Percentiles rank a stretch among this genome's conserved stretches.
These are phyloP conservation scores for Epinephelus lanceolatus DNA, from an alignment of 2,113 vertebrate genomes.

Conservation along the genomic window DNA sequence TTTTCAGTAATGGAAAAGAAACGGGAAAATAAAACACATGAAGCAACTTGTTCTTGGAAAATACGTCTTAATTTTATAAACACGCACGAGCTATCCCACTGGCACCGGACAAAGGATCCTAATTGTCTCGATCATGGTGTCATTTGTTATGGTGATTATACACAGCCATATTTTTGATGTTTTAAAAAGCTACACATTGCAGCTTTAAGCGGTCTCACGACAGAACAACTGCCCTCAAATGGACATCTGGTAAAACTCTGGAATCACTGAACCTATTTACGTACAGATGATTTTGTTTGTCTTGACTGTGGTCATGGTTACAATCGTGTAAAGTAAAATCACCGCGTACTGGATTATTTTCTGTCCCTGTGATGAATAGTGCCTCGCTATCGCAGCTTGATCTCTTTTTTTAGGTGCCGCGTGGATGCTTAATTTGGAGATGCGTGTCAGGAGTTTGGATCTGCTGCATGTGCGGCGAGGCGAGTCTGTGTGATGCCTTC, in stretches of 20 bases:
- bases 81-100: background rate
- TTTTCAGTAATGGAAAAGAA: background rate
- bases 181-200: conserved; percentile 33
- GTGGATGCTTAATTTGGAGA: conserved; percentile 42
- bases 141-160: conserved; percentile 48
- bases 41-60: background rate
- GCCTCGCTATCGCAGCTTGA: background rate
- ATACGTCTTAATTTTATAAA: conserved; percentile 5
- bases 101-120: conserved; percentile 1
- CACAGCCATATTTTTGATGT: conserved; percentile 24
- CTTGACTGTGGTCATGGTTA: conserved; percentile 69
- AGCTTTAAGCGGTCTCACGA: conserved; percentile 36
- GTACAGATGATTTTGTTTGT: conserved; percentile 69
- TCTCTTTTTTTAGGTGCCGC: background rate
- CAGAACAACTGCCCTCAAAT: conserved; percentile 50
- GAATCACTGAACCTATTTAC: conserved; percentile 59
- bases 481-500: conserved; percentile 16
- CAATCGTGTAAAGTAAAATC: conserved; percentile 61
- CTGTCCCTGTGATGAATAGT: conserved; percentile 34
- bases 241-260: conserved; percentile 68
- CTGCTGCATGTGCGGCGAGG: conserved; percentile 36
- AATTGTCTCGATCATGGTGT: conserved; percentile 10
- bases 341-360: conserved; percentile 27
- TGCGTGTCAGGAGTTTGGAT: conserved; percentile 15
- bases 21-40: background rate